These are phyloP conservation scores for Zoanthus gigantus DNA, from an alignment of 92 coral and sea anemone species.

Conservation along the genomic window DNA sequence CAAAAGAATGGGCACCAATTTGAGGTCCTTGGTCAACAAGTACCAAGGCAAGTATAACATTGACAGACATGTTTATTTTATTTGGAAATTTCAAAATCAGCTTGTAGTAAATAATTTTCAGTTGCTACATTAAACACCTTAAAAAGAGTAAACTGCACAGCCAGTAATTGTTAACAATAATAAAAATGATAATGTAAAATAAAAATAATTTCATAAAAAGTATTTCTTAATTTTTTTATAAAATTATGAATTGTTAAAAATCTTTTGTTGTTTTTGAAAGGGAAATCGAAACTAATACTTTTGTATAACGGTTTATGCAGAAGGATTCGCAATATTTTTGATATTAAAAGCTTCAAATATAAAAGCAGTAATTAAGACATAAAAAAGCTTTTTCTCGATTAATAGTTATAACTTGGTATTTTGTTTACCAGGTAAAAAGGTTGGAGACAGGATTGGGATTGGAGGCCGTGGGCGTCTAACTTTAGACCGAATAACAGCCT, in stretches of 20 bases:
- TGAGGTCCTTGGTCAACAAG: constrained; percentile 52
- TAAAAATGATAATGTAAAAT: too few species aligned
- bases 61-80: background rate
- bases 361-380: background rate
- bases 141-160: background rate
- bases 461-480: constrained; percentile 61
- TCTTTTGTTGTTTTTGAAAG: too few species aligned
- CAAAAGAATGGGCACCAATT: constrained; percentile 70
- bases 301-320: too few species aligned
- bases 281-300: too few species aligned
- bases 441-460: constrained; percentile 8
- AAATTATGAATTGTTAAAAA: too few species aligned
- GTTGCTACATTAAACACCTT: background rate
- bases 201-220: too few species aligned
- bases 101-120: background rate
- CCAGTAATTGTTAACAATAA: too few species aligned
- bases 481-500: constrained; percentile 47
- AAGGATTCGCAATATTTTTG: too few species aligned
- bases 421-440: constrained; percentile 10
- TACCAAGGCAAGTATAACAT: constrained; percentile 53
- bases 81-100: background rate
- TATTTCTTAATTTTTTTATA: too few species aligned
- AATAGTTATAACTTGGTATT: background rate
- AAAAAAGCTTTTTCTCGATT: constrained; percentile 5
- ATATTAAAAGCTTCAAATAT: too few species aligned